Evolutionary conservation across 2,113 vertebrate genomes (phyloP), one percentile per base, ranked within the genome.

Genomic region (Silurus asotus): DNA sequence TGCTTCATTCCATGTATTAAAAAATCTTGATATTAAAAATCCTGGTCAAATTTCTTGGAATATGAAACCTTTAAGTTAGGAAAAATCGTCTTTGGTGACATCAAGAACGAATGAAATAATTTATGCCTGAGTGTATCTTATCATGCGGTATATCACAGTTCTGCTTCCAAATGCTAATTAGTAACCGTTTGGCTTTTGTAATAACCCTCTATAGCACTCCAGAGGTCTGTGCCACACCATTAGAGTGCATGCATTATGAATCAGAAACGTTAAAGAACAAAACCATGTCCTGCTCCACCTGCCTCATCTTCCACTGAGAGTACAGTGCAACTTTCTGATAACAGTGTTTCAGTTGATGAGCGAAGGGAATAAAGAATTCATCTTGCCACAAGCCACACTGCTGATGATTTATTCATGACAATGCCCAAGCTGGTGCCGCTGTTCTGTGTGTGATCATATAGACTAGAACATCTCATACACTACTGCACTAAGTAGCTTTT

Each of bases 171-270:
- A 84, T 67, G 79, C 77, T 80, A 85, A 89, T 90, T 89, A 92
- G 85, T 87, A 86, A 82, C 58, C 78, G 80, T 85, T 88, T 90
- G 88, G 67, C 84, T 83, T 86, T 58, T 55, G 61, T 86, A 89
- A 86, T 78, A 70, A 78, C 81, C 74, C 69, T 74, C 53, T 75
- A 85, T 87, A 78, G 83, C 84, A 79, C 86, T 90, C 86, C 75
- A 82, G 83, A 82, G 69, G 56, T 80, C 83, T 77, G 81, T 37
- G 28, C 5, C 86, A 80, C 37, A 83, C 88, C 65, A 88, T 83
- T 87, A 87, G 84, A 89, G 77, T 72, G 86, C 87, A 89, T 90
- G 77, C 89, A 92, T 89, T 89, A 91, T 91, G 87, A 86, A 90
- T 90, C 85, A 89, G 83, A 89, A 87, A 65, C n/a, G 23, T 58